A percentile compares a stretch with the other conserved stretches of the same genome.
phyloP scores from a whole-genome alignment of 2,797 vertebrate genomes.

The Sandelia bainsii region DNA sequence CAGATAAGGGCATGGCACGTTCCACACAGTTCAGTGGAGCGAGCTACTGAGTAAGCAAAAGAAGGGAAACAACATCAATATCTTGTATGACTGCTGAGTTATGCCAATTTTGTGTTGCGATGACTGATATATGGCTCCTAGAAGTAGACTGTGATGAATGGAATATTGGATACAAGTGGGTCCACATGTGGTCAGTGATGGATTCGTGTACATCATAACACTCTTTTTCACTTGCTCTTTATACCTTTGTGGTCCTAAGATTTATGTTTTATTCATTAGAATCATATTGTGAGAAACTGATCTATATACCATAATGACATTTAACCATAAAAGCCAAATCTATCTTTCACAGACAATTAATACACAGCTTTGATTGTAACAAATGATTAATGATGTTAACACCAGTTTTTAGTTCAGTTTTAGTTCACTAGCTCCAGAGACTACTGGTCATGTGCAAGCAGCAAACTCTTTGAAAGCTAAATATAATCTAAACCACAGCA shows the following conservation, averaged over 20 bases:
- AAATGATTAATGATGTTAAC: background rate
- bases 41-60: constrained; percentile 36
- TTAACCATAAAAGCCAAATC: constrained; percentile 8
- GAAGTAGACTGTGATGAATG: constrained; percentile 45
- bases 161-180: constrained; percentile 18
- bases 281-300: background rate
- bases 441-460: constrained; percentile 53
- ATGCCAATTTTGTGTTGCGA: constrained; percentile 1
- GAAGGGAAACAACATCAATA: constrained; percentile 47
- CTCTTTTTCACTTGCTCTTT: constrained; percentile 16
- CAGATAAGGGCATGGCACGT: constrained; percentile 28
- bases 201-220: constrained; percentile 26
- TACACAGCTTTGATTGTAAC: background rate
- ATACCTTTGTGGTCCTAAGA: background rate
- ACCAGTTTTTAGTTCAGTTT: constrained; percentile 63
- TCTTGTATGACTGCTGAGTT: constrained; percentile 22
- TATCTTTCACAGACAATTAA: constrained; percentile 5
- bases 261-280: constrained; percentile 10
- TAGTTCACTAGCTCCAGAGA: constrained; percentile 85
- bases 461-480: constrained; percentile 68
- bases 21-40: constrained; percentile 25
- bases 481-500: constrained; percentile 73
- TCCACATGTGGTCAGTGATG: constrained; percentile 33
- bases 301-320: background rate
- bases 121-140: constrained; percentile 32